Evolutionary conservation across 2,113 vertebrate species (phyloP).

Genomic region (Nycticryphes semicollaris): DNA sequence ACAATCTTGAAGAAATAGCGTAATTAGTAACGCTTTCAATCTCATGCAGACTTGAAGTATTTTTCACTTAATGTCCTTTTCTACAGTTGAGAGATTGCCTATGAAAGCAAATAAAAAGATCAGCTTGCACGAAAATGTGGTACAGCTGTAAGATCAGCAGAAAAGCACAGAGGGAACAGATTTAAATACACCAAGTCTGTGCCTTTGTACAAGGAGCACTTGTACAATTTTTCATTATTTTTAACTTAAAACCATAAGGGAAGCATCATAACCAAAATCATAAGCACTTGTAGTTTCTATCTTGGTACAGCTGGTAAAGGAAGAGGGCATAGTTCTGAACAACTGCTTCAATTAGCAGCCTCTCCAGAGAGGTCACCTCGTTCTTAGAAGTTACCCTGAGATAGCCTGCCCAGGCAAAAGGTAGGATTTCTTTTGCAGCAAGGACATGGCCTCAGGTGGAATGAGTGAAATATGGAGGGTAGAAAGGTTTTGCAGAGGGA

Average conservation of each 20-base stretch:
- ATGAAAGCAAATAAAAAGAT: background rate
- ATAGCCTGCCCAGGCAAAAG: background rate
- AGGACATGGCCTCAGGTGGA: background rate
- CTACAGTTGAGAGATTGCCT: background rate
- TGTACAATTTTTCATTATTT: background rate
- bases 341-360: background rate
- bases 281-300: background rate
- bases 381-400: background rate
- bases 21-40: background rate
- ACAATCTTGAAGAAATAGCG: background rate
- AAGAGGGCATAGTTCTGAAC: background rate
- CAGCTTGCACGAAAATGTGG: background rate
- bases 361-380: background rate
- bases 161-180: background rate
- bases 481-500: no score
- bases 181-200: background rate
- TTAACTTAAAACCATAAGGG: background rate
- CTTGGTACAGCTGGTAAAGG: background rate
- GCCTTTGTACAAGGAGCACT: background rate
- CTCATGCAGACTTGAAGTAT: background rate
- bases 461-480: background rate
- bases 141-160: background rate
- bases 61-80: background rate
- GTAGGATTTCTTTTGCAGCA: background rate
- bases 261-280: background rate